Base-by-base conservation (phyloP, 2,797 vertebrate species). In the Crypturellus tataupa region DNA sequence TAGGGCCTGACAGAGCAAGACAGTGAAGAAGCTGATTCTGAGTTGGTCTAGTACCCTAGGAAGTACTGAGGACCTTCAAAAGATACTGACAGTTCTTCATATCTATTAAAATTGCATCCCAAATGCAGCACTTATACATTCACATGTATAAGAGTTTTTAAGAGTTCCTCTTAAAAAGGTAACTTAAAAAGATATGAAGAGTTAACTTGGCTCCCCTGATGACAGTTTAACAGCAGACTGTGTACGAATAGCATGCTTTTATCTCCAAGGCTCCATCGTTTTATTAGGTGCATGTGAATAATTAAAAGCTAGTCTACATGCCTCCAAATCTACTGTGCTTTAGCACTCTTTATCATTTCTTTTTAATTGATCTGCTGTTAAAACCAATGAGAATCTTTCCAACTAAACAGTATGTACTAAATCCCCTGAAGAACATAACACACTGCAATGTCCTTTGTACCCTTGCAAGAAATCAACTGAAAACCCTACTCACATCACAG, bases 401-500 rank as follows among this genome's bases (percentile, higher is more conserved):
- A 4, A 33, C 42, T 40, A 35, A 42, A 51, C 49, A 75, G 17
- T 3, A 23, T 4, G 0, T 1, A 18, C 13, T 2, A 63, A 18
- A 8, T 17, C 39, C 49, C 56, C 33, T 46, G 40, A 20, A 51
- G 53, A 35, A 21, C 4, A 9, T 0, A 13, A 19, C 4, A 8
- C 5, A 8, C 3, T 17, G 58, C 10, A 33, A 24, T 1, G 12
- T 7, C 5, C 29, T 7, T 79, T 18, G n/a, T 29, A 49, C 1
- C 7, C 42, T 65, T 51, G 8, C 46, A 37, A 51, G 31, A 78
- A 73, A 79, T 9, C 46, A 75, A 33, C 20, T 37, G 25, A 20
- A 44, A 58, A 2, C 37, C 58, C 59, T 24, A 3, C 29, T 25
- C 13, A 2, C 6, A 12, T 23, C 13, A 9, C 0, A 3, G 27